These are phyloP conservation scores for Cheilosia scutellata DNA, from an alignment of 2,888 invertebrate species.

Conservation along the genomic window DNA sequence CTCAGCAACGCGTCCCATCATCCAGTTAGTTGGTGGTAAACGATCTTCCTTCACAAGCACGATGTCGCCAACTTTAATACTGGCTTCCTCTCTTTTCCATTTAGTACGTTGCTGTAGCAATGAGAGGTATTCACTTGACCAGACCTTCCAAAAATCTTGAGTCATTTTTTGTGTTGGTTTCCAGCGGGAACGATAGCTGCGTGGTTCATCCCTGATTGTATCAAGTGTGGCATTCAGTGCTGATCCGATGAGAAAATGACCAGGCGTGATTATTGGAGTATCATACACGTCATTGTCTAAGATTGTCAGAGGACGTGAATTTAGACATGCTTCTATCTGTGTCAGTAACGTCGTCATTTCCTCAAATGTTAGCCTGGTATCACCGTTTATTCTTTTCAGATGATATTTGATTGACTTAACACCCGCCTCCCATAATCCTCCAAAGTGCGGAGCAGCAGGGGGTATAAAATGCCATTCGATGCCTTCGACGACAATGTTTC, in stretches of 20 bases:
- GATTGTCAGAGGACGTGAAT: constrained; percentile 77
- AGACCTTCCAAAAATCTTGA: constrained; percentile 46
- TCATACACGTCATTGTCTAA: constrained; percentile 67
- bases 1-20: too few relatives aligned
- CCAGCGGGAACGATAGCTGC: constrained; percentile 54
- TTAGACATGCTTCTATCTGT: constrained; percentile 78
- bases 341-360: constrained; percentile 70
- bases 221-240: constrained; percentile 62
- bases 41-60: too few relatives aligned
- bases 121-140: constrained; percentile 37
- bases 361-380: constrained; percentile 76
- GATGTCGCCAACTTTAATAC: too few relatives aligned
- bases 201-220: constrained; percentile 41
- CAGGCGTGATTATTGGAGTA: constrained; percentile 52
- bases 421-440: constrained; percentile 79
- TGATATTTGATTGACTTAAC: constrained; percentile 78
- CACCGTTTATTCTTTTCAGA: constrained; percentile 69
- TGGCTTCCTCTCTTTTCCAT: not conserved
- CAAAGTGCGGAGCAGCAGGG: constrained; percentile 78
- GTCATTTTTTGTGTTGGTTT: constrained; percentile 19
- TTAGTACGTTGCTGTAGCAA: constrained; percentile 30
- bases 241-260: constrained; percentile 61
- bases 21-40: too few relatives aligned
- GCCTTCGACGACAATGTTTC: too few relatives aligned
- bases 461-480: constrained; percentile 78